Conservation (phyloP, 1,140 invertebrate species). For the Campoletis sonorensis region DNA sequence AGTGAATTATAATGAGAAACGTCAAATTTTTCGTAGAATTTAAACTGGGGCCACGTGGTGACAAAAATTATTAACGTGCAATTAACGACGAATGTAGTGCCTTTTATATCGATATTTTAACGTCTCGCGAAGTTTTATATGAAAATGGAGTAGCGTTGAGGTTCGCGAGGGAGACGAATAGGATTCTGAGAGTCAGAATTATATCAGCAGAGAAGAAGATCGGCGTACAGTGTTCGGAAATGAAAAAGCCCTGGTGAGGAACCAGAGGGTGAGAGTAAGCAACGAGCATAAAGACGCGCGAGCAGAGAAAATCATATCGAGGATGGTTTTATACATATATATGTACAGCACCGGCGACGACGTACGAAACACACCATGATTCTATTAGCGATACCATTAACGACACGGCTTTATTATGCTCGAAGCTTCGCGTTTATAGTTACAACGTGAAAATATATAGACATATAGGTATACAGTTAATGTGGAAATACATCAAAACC, state of each 20-base stretch:
- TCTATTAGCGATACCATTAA: slow-evolving; percentile 74
- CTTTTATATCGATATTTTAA: not conserved
- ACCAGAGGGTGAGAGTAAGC: not conserved
- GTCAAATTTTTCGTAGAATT: too few species aligned
- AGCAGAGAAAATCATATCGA: slow-evolving; percentile 39
- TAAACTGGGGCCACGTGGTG: too few species aligned
- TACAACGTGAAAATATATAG: slow-evolving; percentile 62
- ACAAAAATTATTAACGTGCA: too few species aligned
- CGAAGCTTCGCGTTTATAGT: slow-evolving; percentile 67
- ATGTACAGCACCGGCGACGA: slow-evolving; percentile 34
- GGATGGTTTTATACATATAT: slow-evolving; percentile 13
- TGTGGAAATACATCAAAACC: slow-evolving; percentile 51
- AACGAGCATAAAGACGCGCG: slow-evolving; percentile 34
- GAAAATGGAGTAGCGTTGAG: not conserved
- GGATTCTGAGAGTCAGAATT: not conserved
- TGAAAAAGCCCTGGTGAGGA: slow-evolving; percentile 4
- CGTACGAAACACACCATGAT: slow-evolving; percentile 61
- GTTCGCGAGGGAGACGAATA: not conserved
- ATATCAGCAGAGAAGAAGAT: not conserved
- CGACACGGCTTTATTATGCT: slow-evolving; percentile 70
- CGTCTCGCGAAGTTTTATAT: not conserved
- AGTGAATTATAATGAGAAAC: too few species aligned
- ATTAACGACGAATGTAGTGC: not conserved
- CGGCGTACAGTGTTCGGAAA: not conserved
- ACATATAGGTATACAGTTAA: not conserved